Evolutionary conservation across 2,797 vertebrate genomes (phyloP).

Genomic region (Tapirus indicus): DNA sequence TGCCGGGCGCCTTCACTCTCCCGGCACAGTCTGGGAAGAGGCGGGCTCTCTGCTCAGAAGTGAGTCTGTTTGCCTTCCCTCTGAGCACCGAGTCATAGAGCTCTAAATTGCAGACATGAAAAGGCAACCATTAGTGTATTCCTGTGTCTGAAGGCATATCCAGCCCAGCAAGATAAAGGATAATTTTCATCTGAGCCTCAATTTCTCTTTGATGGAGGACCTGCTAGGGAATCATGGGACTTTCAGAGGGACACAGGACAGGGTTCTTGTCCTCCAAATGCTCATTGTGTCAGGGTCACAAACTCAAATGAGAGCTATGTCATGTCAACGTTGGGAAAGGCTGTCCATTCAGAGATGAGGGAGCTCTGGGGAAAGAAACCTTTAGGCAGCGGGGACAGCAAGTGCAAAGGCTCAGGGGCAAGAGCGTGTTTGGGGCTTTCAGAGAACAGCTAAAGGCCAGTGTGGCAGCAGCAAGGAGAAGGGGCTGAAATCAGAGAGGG

Average conservation of each 20-base stretch:
- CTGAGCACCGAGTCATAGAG: neutral
- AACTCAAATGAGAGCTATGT: too few relatives aligned
- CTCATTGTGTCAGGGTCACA: neutral
- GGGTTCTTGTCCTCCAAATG: neutral
- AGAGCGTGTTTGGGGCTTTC: too few relatives aligned
- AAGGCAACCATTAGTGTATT: neutral
- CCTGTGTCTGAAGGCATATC: neutral
- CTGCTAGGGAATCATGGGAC: neutral
- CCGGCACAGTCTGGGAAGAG: neutral
- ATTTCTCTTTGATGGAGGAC: neutral
- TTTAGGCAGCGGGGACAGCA: too few relatives aligned
- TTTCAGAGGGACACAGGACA: neutral
- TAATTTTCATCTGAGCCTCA: neutral
- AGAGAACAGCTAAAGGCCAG: too few relatives aligned
- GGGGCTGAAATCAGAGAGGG: too few relatives aligned
- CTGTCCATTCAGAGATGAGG: too few relatives aligned
- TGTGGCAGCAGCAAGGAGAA: too few relatives aligned
- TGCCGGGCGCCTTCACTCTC: rapidly evolving
- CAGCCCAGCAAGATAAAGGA: neutral
- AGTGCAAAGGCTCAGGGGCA: too few relatives aligned
- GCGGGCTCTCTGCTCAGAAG: neutral
- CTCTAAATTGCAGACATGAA: neutral
- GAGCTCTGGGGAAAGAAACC: too few relatives aligned
- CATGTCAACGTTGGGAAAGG: too few relatives aligned
- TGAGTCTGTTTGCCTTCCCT: neutral